Conservation (phyloP, 2,888 invertebrate genomes). For the Eilema caniola region DNA sequence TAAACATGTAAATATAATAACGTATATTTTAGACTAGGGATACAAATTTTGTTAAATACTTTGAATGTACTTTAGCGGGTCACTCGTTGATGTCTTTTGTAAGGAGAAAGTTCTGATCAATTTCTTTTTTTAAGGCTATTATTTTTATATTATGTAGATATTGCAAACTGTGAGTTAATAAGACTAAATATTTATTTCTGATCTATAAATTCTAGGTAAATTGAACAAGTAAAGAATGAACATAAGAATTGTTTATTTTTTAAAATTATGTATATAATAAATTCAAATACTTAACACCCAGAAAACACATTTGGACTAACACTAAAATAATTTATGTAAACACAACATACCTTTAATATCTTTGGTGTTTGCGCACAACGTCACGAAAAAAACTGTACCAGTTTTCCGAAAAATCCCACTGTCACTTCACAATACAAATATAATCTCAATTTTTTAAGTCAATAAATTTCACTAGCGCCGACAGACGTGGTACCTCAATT, state of each 20-base stretch:
- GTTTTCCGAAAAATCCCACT: slow-evolving; percentile 74
- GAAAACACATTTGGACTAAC: slow-evolving; percentile 31
- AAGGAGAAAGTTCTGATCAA: slow-evolving; percentile 30
- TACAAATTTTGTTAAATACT: background rate
- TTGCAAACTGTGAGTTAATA: background rate
- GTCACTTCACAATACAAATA: slow-evolving; percentile 73
- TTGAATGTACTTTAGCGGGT: background rate
- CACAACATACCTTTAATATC: slow-evolving; percentile 76
- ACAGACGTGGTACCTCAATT: slow-evolving; percentile 67
- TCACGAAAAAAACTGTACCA: slow-evolving; percentile 49
- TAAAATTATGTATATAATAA: slow-evolving; percentile 20
- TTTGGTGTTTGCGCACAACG: slow-evolving; percentile 72
- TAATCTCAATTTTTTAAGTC: slow-evolving; percentile 62
- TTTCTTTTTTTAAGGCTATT: background rate
- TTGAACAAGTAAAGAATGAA: background rate
- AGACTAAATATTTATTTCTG: slow-evolving; percentile 7
- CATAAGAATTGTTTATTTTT: slow-evolving; percentile 16
- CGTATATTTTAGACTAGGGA: background rate
- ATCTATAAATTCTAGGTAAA: background rate
- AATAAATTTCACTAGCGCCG: slow-evolving; percentile 66
- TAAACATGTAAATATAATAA: background rate
- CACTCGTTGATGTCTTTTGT: slow-evolving; percentile 80
- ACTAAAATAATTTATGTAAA: slow-evolving; percentile 46
- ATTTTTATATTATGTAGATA: background rate
- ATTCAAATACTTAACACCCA: slow-evolving; percentile 33